Evolutionary conservation across 1,140 invertebrate species (phyloP).

Genomic region (Hypothenemus hampei): DNA sequence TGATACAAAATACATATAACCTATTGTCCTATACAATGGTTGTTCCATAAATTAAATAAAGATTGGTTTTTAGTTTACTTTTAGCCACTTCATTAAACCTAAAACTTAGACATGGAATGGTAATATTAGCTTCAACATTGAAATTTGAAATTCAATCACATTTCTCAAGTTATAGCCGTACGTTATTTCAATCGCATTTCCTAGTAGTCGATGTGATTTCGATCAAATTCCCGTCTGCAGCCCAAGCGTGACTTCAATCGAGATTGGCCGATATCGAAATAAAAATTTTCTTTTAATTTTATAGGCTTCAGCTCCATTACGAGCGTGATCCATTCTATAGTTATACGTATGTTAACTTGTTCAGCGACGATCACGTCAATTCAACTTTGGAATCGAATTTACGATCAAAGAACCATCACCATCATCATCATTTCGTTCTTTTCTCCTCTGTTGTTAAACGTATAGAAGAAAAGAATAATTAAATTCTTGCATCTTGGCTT

Average conservation of each 20-base stretch:
- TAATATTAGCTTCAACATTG: conserved; percentile 3
- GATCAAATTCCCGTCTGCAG: conserved; percentile 17
- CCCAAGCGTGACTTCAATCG: conserved; percentile 16
- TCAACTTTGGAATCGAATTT: no score
- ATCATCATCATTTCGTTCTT: no score
- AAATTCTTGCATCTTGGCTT: background rate
- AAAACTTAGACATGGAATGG: conserved; percentile 17
- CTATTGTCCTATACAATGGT: no score
- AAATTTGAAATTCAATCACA: conserved; percentile 28
- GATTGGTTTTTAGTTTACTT: no score
- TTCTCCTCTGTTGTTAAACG: no score
- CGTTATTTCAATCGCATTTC: conserved; percentile 27
- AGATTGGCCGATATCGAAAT: conserved; percentile 20
- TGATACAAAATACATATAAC: no score
- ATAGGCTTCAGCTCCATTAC: conserved; percentile 14
- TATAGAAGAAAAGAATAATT: background rate
- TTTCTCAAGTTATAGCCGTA: conserved; percentile 13
- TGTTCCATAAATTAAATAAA: no score
- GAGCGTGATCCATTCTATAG: no score
- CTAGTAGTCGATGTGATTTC: conserved; percentile 23
- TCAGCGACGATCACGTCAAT: no score
- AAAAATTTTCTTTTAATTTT: conserved; percentile 23
- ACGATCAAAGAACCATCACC: no score
- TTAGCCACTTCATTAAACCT: conserved; percentile 4
- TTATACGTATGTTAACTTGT: conserved; percentile 7